Evolutionary conservation across 2,888 invertebrate genomes (phyloP).

Genomic region (Plagiodera versicolora): DNA sequence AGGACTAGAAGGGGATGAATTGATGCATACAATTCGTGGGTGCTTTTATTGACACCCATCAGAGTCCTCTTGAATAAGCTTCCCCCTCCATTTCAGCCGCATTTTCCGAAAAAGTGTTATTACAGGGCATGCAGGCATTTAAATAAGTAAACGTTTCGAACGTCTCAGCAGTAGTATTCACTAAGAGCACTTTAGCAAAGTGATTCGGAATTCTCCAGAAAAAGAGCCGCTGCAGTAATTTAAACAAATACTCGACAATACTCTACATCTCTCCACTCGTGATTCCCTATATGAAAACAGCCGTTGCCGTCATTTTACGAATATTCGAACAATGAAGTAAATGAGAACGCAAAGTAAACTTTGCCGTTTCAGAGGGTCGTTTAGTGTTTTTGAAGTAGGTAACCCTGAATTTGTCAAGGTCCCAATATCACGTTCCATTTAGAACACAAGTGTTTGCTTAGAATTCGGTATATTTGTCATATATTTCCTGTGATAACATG

Average conservation of each 20-base stretch:
- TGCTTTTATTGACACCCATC: too few species aligned
- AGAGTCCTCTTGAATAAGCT: too few species aligned
- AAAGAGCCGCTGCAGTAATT: not conserved
- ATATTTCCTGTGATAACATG: conserved; percentile 28
- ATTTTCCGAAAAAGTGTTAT: not conserved
- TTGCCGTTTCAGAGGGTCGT: conserved; percentile 34
- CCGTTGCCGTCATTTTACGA: conserved; percentile 11
- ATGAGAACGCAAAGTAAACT: conserved; percentile 36
- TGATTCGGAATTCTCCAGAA: not conserved
- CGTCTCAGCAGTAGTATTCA: not conserved
- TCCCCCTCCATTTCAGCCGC: too few species aligned
- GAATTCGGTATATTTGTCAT: conserved; percentile 44
- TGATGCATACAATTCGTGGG: too few species aligned
- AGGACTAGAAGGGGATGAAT: too few species aligned
- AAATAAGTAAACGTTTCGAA: not conserved
- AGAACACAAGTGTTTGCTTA: conserved; percentile 45
- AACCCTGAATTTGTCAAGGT: conserved; percentile 46
- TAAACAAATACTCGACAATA: not conserved
- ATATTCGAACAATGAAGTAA: conserved; percentile 32
- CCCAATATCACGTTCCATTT: conserved; percentile 44
- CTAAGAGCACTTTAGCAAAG: not conserved
- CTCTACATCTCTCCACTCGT: not conserved
- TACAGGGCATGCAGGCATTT: not conserved
- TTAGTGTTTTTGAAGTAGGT: conserved; percentile 41
- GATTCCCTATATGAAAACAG: conserved; percentile 5